A percentile compares a stretch with the other conserved stretches of the same genome.
These are phyloP conservation scores for Eutrigla gurnardus DNA, from an alignment of 2,797 vertebrate species.

Conservation along the genomic window DNA sequence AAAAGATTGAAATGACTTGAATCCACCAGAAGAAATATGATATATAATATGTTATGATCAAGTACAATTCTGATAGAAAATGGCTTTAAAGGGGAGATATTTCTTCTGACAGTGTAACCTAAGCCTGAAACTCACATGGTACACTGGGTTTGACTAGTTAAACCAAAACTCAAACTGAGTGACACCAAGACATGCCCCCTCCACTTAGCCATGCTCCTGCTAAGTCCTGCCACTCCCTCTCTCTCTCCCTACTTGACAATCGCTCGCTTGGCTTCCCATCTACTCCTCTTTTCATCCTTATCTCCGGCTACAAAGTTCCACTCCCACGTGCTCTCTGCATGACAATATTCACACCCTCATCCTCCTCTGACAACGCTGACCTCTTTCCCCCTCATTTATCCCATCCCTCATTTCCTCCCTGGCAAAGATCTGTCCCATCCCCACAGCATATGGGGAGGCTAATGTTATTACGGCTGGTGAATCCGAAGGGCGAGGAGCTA, in stretches of 20 bases:
- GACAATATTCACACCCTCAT: constrained; percentile 71
- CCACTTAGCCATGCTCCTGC: constrained; percentile 67
- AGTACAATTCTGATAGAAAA: neutral
- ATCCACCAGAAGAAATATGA: neutral
- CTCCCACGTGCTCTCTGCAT: constrained; percentile 63
- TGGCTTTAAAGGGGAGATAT: neutral
- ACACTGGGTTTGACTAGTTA: constrained; percentile 56
- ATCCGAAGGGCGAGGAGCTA: constrained; percentile 55
- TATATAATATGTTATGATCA: neutral
- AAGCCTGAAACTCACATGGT: constrained; percentile 32
- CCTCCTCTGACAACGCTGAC: constrained; percentile 73
- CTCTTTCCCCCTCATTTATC: constrained; percentile 75
- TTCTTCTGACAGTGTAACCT: constrained; percentile 8
- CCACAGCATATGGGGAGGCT: constrained; percentile 51
- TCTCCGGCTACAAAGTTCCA: constrained; percentile 49
- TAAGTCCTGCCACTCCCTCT: constrained; percentile 68
- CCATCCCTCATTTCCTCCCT: constrained; percentile 65
- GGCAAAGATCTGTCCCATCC: constrained; percentile 61
- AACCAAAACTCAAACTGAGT: constrained; percentile 59
- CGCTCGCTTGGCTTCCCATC: constrained; percentile 56
- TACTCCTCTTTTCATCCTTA: constrained; percentile 55
- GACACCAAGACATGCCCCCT: constrained; percentile 66
- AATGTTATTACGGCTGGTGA: constrained; percentile 67
- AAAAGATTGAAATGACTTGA: neutral
- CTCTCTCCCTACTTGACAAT: constrained; percentile 50